Conservation (phyloP, 2,113 vertebrate species). For the Haemorhous mexicanus region DNA sequence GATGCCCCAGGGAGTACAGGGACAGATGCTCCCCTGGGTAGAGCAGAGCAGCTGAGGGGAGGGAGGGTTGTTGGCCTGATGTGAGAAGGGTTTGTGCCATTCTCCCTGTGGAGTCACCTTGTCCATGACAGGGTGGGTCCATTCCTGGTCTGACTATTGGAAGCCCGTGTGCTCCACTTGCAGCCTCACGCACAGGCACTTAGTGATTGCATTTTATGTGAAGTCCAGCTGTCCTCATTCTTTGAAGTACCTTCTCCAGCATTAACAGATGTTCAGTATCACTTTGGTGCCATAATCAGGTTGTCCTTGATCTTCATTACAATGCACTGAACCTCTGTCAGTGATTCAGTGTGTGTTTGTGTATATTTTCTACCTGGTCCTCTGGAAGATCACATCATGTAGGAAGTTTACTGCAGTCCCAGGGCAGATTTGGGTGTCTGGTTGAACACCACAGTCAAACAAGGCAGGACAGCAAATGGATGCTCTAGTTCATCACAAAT, state of each 20-base stretch:
- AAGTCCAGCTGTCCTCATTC: conserved; percentile 58
- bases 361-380: background rate
- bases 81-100: background rate
- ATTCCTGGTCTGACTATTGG: rapidly evolving
- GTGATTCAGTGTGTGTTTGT: background rate
- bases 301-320: conserved; percentile 60
- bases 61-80: background rate
- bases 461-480: background rate
- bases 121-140: background rate
- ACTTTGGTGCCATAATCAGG: conserved; percentile 41
- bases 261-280: conserved; percentile 63
- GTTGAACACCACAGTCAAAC: background rate
- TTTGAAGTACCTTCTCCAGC: conserved; percentile 52
- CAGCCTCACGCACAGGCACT: background rate
- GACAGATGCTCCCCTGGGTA: background rate
- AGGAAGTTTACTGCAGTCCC: background rate
- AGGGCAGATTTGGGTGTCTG: background rate
- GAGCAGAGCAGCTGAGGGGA: background rate
- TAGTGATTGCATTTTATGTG: background rate
- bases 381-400: background rate
- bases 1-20: background rate
- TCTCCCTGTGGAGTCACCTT: background rate
- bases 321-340: background rate
- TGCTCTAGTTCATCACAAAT: background rate
- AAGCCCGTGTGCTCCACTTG: background rate